Conservation (phyloP, 1,140 invertebrate species). For the Heliothis virescens region DNA sequence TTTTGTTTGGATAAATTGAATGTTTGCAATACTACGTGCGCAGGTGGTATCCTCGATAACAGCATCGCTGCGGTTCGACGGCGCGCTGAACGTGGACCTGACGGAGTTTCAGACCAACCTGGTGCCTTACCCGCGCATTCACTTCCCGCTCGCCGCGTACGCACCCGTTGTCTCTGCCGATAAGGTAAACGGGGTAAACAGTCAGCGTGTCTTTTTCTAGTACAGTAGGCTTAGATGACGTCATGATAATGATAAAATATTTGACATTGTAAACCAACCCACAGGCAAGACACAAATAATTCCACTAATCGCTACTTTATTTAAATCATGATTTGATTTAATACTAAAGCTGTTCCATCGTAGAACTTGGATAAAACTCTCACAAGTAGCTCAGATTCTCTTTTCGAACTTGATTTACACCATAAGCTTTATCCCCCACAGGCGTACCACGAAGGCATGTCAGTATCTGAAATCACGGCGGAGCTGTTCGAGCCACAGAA, state of each 20-base stretch:
- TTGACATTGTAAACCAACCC: no score
- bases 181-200: slow-evolving; percentile 75
- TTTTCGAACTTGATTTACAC: background rate
- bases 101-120: slow-evolving; percentile 93
- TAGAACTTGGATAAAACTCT: background rate
- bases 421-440: slow-evolving; percentile 28
- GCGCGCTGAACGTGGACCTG: slow-evolving; percentile 92
- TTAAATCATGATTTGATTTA: no score
- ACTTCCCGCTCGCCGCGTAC: slow-evolving; percentile 90
- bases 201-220: no score
- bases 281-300: no score
- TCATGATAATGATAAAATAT: no score
- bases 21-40: no score
- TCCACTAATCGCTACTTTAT: no score
- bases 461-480: slow-evolving; percentile 90
- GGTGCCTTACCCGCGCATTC: slow-evolving; percentile 90
- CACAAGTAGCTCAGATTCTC: no score
- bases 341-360: no score
- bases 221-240: no score
- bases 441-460: slow-evolving; percentile 88
- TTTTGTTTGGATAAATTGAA: no score
- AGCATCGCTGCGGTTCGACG: slow-evolving; percentile 92
- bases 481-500: slow-evolving; percentile 89
- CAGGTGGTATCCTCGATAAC: slow-evolving; percentile 93
- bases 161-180: slow-evolving; percentile 88